These are phyloP conservation scores for Sanderia malayensis DNA, from an alignment of 30 jellyfish, hydroid and myxozoan genomes.

Conservation along the genomic window DNA sequence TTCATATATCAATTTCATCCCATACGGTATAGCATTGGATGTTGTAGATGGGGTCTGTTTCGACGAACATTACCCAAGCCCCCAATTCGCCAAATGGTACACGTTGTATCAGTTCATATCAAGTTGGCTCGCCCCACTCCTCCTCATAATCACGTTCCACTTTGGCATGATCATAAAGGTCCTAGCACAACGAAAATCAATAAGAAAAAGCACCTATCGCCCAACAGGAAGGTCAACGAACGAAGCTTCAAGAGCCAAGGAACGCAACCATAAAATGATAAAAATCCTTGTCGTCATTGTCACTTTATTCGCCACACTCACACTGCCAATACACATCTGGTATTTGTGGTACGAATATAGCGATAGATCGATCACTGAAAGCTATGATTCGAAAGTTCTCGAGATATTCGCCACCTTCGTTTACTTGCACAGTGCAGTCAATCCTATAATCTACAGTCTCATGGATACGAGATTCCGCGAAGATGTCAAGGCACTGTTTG, in stretches of 20 bases:
- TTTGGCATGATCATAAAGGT: conserved; percentile 50
- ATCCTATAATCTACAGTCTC: conserved; percentile 70
- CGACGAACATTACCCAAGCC: conserved; percentile 40
- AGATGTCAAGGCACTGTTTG: conserved; percentile 37
- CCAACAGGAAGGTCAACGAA: background rate
- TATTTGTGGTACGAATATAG: conserved; percentile 66
- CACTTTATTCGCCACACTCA: conserved; percentile 60
- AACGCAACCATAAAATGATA: conserved; percentile 52
- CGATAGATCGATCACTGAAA: conserved; percentile 27
- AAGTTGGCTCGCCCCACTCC: conserved; percentile 48
- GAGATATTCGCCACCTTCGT: conserved; percentile 77
- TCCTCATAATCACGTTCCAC: conserved; percentile 39
- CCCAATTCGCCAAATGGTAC: conserved; percentile 52
- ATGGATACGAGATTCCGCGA: conserved; percentile 67
- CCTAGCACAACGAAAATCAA: conserved; percentile 42
- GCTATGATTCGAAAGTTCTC: conserved; percentile 21
- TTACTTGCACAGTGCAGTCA: conserved; percentile 64
- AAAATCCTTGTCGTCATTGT: conserved; percentile 58
- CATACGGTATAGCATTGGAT: conserved; percentile 54
- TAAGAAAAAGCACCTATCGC: conserved; percentile 46
- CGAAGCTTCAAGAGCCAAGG: background rate
- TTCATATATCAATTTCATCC: conserved; percentile 51
- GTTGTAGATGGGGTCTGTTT: conserved; percentile 24
- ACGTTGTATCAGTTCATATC: conserved; percentile 54
- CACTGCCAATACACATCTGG: conserved; percentile 75